These are phyloP conservation scores for Nemopilema nomurai DNA, from an alignment of 30 jellyfish, hydroid and myxozoan species.

Conservation along the genomic window DNA sequence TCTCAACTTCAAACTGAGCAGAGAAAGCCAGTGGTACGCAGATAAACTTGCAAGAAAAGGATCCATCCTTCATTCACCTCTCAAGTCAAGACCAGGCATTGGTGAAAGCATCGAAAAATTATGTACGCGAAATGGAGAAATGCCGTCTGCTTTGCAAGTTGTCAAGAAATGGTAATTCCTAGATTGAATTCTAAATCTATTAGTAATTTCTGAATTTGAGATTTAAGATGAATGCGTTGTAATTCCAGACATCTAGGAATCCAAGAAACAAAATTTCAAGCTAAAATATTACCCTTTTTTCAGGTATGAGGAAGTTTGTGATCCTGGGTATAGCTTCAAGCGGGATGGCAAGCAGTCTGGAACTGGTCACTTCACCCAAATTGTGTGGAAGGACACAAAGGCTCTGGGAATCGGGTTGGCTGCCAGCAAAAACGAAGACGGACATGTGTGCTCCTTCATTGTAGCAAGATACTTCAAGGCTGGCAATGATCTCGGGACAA, in stretches of 20 bases:
- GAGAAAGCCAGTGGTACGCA: slow-evolving; percentile 89
- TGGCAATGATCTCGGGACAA: slow-evolving; percentile 78
- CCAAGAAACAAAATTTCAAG: too few species aligned
- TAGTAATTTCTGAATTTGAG: too few species aligned
- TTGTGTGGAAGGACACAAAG: slow-evolving; percentile 85
- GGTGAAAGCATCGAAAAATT: slow-evolving; percentile 96
- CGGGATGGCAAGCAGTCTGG: slow-evolving; percentile 86
- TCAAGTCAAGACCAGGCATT: slow-evolving; percentile 61
- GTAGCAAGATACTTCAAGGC: slow-evolving; percentile 95
- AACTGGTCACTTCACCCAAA: slow-evolving; percentile 95
- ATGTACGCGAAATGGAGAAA: slow-evolving; percentile 77
- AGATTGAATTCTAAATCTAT: too few species aligned
- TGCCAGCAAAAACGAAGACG: slow-evolving; percentile 78
- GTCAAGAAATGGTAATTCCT: slow-evolving; percentile 85
- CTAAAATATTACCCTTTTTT: too few species aligned
- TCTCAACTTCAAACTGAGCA: slow-evolving; percentile 65
- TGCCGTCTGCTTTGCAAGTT: slow-evolving; percentile 86
- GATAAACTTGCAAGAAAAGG: slow-evolving; percentile 82
- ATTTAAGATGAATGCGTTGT: too few species aligned
- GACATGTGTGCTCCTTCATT: slow-evolving; percentile 84
- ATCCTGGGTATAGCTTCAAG: slow-evolving; percentile 88
- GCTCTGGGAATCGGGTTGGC: slow-evolving; percentile 93
- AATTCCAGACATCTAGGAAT: too few species aligned
- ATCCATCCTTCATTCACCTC: slow-evolving; percentile 82
- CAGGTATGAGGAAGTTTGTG: slow-evolving; percentile 96